These are phyloP conservation scores for Linyphia triangularis DNA, from an alignment of 2,888 invertebrate species.

Conservation along the genomic window DNA sequence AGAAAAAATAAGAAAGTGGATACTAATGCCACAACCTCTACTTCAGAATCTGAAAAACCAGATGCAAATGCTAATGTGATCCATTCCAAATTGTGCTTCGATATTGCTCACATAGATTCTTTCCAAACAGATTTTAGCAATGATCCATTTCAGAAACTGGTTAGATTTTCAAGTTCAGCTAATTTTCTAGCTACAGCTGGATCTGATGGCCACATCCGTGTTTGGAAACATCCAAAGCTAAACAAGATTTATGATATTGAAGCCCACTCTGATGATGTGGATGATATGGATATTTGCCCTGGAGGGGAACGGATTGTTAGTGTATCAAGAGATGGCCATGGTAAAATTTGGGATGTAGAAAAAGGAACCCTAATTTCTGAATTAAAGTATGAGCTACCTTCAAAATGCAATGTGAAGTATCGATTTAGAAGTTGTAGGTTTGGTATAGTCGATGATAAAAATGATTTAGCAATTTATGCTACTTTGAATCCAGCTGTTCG, in stretches of 20 bases:
- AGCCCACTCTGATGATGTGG: slow-evolving; percentile 94
- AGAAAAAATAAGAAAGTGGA: background rate
- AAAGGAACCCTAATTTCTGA: slow-evolving; percentile 85
- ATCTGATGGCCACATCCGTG: slow-evolving; percentile 90
- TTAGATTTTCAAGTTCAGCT: slow-evolving; percentile 87
- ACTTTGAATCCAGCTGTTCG: slow-evolving; percentile 89
- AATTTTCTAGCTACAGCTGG: slow-evolving; percentile 94
- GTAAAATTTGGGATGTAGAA: slow-evolving; percentile 88
- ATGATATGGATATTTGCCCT: slow-evolving; percentile 94
- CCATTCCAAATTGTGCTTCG: slow-evolving; percentile 79
- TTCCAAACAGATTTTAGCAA: slow-evolving; percentile 81
- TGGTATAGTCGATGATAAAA: slow-evolving; percentile 86
- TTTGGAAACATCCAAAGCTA: slow-evolving; percentile 94
- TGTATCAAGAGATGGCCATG: slow-evolving; percentile 92
- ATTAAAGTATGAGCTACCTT: slow-evolving; percentile 88
- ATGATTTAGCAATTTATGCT: slow-evolving; percentile 84
- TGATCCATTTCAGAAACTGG: slow-evolving; percentile 92
- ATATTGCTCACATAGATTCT: slow-evolving; percentile 78
- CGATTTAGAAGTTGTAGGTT: slow-evolving; percentile 80
- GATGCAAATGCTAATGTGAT: slow-evolving; percentile 73
- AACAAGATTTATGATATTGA: slow-evolving; percentile 85
- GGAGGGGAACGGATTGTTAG: slow-evolving; percentile 87
- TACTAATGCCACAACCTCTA: background rate
- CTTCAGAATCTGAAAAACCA: slow-evolving; percentile 10
- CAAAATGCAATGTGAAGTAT: slow-evolving; percentile 78